Percentiles rank a stretch among this genome's conserved stretches.
phyloP scores from a whole-genome alignment of 2,113 vertebrate genomes.

The Amazona guildingii region DNA sequence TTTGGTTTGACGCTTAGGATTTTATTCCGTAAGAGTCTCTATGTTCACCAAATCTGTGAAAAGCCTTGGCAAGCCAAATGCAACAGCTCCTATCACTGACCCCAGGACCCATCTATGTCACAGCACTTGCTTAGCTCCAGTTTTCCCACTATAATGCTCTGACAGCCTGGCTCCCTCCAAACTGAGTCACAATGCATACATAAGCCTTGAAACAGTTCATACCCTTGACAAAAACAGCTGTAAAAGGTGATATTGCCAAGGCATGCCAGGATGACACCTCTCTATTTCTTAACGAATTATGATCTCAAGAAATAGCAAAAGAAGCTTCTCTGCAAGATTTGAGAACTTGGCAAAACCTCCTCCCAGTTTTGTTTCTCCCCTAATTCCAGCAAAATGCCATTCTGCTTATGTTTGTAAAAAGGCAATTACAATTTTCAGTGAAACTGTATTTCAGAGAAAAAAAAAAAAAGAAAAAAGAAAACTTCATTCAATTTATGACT shows the following conservation, averaged over 20 bases:
- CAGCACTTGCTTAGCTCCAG: background rate
- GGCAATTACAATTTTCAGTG: background rate
- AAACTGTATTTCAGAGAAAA: background rate
- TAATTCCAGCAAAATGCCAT: background rate
- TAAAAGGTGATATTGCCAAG: background rate
- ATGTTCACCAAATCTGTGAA: background rate
- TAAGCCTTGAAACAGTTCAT: background rate
- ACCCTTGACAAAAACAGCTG: background rate
- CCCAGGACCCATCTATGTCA: background rate
- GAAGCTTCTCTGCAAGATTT: background rate
- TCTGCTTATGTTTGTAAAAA: background rate
- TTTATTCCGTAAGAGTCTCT: background rate
- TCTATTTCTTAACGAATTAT: background rate
- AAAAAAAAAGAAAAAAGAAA: background rate
- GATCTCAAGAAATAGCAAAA: background rate
- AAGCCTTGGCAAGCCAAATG: background rate
- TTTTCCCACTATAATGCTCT: background rate
- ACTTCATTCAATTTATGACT: background rate
- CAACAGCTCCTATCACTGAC: background rate
- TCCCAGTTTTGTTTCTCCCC: background rate
- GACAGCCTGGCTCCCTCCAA: background rate
- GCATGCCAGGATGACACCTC: background rate
- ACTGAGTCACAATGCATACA: rapidly evolving
- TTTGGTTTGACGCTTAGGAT: background rate
- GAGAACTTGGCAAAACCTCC: background rate